Evolutionary conservation across 1,140 invertebrate genomes (phyloP).

Genomic region (Bombus superbus): DNA sequence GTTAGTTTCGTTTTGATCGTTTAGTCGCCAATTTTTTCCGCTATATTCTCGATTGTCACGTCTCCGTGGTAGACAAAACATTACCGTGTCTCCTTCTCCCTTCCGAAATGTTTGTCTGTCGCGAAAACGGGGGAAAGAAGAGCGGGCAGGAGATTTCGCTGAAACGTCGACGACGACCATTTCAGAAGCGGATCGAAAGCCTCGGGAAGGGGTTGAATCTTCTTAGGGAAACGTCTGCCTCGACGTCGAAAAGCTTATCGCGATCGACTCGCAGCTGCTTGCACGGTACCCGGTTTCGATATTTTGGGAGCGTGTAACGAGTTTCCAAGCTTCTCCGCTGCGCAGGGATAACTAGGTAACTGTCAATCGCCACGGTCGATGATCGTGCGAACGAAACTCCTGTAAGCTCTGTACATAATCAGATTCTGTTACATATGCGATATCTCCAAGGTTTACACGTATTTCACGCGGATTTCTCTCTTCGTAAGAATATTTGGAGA

Average conservation of each 20-base stretch:
- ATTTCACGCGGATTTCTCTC: no score
- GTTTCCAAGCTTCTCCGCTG: background rate
- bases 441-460: background rate
- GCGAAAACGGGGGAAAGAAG: no score
- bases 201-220: conserved; percentile 15
- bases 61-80: background rate
- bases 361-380: background rate
- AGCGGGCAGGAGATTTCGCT: background rate
- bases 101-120: no score
- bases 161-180: background rate
- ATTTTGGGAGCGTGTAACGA: conserved; percentile 13
- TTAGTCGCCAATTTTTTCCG: background rate
- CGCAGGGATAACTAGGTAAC: background rate
- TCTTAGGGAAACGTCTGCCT: conserved; percentile 1
- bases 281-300: background rate
- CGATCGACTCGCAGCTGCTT: background rate
- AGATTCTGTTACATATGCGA: background rate
- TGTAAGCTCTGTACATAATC: background rate
- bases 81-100: background rate
- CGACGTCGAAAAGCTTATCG: conserved; percentile 11
- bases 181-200: background rate
- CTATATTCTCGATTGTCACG: background rate
- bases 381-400: background rate
- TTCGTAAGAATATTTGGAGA: background rate
- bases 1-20: conserved; percentile 23